Conservation (phyloP, 2,888 invertebrate species). For the Ophion costatus region DNA sequence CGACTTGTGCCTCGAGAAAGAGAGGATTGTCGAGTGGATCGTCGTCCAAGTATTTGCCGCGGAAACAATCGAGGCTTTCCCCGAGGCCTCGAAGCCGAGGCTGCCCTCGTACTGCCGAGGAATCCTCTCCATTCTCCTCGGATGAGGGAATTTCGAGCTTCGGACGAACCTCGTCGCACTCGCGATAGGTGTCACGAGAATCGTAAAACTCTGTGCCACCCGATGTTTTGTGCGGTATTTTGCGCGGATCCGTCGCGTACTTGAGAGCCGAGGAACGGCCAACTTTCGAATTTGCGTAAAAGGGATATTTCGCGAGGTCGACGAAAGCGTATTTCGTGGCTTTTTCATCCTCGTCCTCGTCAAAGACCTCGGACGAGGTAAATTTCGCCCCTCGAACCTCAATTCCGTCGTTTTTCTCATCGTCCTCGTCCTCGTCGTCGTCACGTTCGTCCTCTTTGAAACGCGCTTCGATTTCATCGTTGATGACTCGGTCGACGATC, state of each 20-base stretch:
- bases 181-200: conserved; percentile 84
- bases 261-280: conserved; percentile 87
- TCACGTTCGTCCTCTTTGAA: conserved; percentile 79
- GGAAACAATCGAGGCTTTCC: conserved; percentile 90
- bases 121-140: conserved; percentile 67
- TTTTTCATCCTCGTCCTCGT: conserved; percentile 67
- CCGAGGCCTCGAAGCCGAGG: conserved; percentile 87
- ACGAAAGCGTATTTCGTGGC: conserved; percentile 46
- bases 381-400: conserved; percentile 76
- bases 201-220: conserved; percentile 90
- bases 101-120: conserved; percentile 67
- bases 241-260: conserved; percentile 87
- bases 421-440: conserved; percentile 77
- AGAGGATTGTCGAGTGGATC: conserved; percentile 91
- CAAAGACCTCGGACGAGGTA: conserved; percentile 72
- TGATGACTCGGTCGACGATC: conserved; percentile 71
- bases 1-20: conserved; percentile 84
- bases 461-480: conserved; percentile 76
- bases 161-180: conserved; percentile 81
- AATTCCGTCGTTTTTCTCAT: conserved; percentile 71
- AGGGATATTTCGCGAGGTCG: conserved; percentile 87
- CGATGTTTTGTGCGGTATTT: conserved; percentile 87
- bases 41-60: conserved; percentile 89
- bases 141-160: conserved; percentile 77
- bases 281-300: conserved; percentile 85